Conservation (phyloP, 2,888 invertebrate genomes). For the Hyalella azteca region DNA sequence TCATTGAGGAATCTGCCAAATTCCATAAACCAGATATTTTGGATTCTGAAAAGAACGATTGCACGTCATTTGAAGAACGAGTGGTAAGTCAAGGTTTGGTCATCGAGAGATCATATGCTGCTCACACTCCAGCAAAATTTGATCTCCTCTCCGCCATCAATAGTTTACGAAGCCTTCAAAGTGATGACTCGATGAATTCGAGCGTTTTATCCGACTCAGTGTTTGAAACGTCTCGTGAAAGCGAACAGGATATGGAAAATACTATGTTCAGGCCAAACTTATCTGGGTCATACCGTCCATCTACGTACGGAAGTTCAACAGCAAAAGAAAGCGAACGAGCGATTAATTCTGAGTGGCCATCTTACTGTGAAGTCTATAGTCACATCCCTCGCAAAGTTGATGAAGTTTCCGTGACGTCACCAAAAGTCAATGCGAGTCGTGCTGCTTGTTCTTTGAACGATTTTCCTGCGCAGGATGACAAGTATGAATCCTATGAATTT, state of each 20-base stretch:
- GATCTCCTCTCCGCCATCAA: background rate
- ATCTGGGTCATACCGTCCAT: background rate
- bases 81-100: constrained; percentile 1
- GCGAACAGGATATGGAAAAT: constrained; percentile 4
- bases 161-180: background rate
- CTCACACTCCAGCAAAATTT: background rate
- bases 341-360: no score
- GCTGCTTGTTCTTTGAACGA: background rate
- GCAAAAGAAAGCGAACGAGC: background rate
- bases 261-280: background rate
- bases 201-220: constrained; percentile 6
- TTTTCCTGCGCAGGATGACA: background rate
- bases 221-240: constrained; percentile 19
- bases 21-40: background rate
- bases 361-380: background rate
- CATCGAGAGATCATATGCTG: background rate
- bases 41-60: background rate
- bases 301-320: background rate
- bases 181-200: background rate
- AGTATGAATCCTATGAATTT: constrained; percentile 3
- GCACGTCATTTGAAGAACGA: background rate
- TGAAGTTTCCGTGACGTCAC: background rate
- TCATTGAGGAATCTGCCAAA: background rate
- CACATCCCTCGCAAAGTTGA: background rate
- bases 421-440: background rate